Base-by-base conservation (phyloP, 2,888 invertebrate species). In the Scelioninae gen. 1 region DNA sequence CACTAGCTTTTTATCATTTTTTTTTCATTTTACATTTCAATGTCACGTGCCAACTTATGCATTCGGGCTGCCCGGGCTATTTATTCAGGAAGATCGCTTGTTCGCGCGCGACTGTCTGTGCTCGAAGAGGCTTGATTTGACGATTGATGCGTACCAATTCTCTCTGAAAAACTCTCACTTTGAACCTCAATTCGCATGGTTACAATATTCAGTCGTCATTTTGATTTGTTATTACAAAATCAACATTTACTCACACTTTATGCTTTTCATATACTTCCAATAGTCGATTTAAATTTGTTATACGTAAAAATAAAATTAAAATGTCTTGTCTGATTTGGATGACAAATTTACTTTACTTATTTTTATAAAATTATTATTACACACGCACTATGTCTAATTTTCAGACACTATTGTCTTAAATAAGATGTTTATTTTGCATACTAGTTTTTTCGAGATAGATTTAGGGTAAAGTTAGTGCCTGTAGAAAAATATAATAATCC, bases 51-150 rank as follows among this genome's bases (percentile, higher is more conserved):
- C 65, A 66, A 66, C 79, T 83, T 75, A 55, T 66, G 63, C 76
- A 82, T 74, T 81, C 55, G 40, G 31, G 65, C 60, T 62, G 45
- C 65, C 43, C 69, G 40, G 38, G 74, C 78, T 79, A 79, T 83
- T 83, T 83, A 83, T 83, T 76, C 83, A 79, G 78, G 65, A 79
- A 75, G 63, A 65, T 63, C 68, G 79, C 45, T 56, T 71, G 75
- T 75, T 79, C 83, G 62, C 65, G 66, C 58, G 53, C 60, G 65
- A 62, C 66, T 77, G 66, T 80, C 69, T 63, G 66, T 38, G 51
- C 65, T 53, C 45, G 11, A 43, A 75, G 56, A 72, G 51, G 31
- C 75, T 76, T 68, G 80, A 79, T 83, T 83, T 66, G 80, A 76
- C 75, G 66, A 76, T 55, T 69, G 62, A 68, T 62, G 72, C 62